Conservation (phyloP, 1,140 invertebrate genomes). For the Cotesia chilonis region DNA sequence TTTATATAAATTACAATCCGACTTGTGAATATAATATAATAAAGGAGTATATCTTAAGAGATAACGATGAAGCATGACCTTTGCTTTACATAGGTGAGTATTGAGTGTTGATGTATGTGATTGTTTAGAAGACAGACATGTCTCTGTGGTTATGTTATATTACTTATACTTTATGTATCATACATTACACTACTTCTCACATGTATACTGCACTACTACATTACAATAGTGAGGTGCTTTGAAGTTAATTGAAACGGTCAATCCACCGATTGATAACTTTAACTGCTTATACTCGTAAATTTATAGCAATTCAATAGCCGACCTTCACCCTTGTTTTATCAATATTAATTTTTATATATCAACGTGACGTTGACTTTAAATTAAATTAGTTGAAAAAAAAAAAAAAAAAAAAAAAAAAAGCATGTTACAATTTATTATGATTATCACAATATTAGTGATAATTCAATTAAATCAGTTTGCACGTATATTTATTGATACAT, state of each 20-base stretch:
- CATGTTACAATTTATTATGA: too few species aligned
- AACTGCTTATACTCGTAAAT: slow-evolving; percentile 3
- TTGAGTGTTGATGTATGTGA: slow-evolving; percentile 19
- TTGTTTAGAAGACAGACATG: slow-evolving; percentile 22
- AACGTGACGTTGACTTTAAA: not conserved
- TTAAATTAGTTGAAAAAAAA: too few species aligned
- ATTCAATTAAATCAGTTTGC: too few species aligned
- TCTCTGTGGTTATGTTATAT: too few species aligned
- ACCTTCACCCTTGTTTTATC: slow-evolving; percentile 52
- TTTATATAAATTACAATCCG: not conserved
- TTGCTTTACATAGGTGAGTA: slow-evolving; percentile 31
- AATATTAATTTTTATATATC: slow-evolving; percentile 27
- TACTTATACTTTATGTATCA: too few species aligned
- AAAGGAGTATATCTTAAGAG: slow-evolving; percentile 33
- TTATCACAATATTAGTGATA: too few species aligned
- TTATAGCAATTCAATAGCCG: slow-evolving; percentile 49
- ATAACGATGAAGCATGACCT: slow-evolving; percentile 55
- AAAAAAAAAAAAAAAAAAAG: too few species aligned
- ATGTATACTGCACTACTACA: slow-evolving; percentile 45
- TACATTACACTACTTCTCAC: slow-evolving; percentile 10
- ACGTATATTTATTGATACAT: too few species aligned
- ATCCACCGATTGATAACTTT: slow-evolving; percentile 30
- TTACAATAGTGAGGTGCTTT: too few species aligned
- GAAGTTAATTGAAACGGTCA: slow-evolving; percentile 13
- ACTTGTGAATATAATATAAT: slow-evolving; percentile 6